phyloP scores from a whole-genome alignment of 2,888 invertebrate genomes.

The Mythimna impura region DNA sequence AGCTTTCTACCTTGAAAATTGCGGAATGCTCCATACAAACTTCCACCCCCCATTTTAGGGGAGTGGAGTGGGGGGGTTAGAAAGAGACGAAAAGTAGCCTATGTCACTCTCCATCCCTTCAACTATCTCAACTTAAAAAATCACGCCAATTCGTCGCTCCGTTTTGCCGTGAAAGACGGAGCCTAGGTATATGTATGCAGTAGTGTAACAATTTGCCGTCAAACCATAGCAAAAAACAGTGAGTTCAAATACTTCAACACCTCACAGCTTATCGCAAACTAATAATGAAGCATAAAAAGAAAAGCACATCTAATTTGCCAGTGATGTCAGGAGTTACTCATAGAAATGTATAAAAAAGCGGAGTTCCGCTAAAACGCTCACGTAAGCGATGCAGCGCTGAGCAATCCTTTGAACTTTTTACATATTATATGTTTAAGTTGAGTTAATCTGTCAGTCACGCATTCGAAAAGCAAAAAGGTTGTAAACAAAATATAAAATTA shows the following conservation, averaged over 20 bases:
- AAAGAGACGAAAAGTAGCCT: too few relatives aligned
- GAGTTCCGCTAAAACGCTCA: slow-evolving; percentile 28
- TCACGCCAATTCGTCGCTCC: too few relatives aligned
- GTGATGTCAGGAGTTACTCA: slow-evolving; percentile 54
- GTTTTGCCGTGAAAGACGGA: too few relatives aligned
- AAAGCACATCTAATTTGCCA: slow-evolving; percentile 20
- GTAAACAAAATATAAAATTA: slow-evolving; percentile 1
- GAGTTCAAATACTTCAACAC: slow-evolving; percentile 6
- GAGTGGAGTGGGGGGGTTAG: too few relatives aligned
- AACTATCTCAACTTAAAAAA: too few relatives aligned
- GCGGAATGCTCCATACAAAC: too few relatives aligned
- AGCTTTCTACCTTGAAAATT: too few relatives aligned
- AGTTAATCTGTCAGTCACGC: slow-evolving; percentile 30
- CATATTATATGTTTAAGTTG: slow-evolving; percentile 7
- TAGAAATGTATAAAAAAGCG: slow-evolving; percentile 43
- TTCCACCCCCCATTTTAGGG: too few relatives aligned
- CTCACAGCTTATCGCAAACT: slow-evolving; percentile 18
- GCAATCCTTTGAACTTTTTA: slow-evolving; percentile 35
- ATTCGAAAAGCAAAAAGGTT: not conserved
- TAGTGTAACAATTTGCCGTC: not conserved
- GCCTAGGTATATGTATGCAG: too few relatives aligned
- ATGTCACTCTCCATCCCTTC: too few relatives aligned
- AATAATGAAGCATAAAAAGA: slow-evolving; percentile 29
- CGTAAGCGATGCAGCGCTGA: slow-evolving; percentile 35
- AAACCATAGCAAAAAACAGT: not conserved